Base-by-base conservation (phyloP, 1,140 invertebrate genomes). In the Rhagoletis zephyria region DNA sequence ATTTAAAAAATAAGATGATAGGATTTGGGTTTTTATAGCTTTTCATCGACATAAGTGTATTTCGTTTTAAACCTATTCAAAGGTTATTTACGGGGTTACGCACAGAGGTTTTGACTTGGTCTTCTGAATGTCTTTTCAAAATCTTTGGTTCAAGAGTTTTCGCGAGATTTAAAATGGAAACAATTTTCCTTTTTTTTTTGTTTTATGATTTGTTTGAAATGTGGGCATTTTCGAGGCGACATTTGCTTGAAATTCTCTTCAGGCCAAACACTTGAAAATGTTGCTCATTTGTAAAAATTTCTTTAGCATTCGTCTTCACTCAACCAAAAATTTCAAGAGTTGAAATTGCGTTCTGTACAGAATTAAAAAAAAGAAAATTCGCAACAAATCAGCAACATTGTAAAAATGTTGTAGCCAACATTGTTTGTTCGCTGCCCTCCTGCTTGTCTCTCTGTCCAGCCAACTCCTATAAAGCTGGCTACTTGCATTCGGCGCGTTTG, bases 351-450 rank as follows among this genome's bases (percentile, higher is more conserved):
- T 14, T 56, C 42, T 51, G n/a, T 81, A 51, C 16, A 42, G 4
- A 56, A 40, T 56, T 19, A 42, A 16, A 42, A 59, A 81, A 81
- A 42, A 59, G 56, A 81, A 81, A 56, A 81, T 81, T 48, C 48
- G 74, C 74, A 81, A 81, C 74, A 81, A 81, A 81, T 81, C 74
- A 59, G 74, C 48, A 81, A 81, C 74, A 81, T 59, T 81, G 74
- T 81, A 81, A 51, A 81, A 81, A 81, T 81, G 74, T 81, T 81
- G 74, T 81, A 81, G 74, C 74, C 74, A 81, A 81, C 74, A 81
- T 81, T 81, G 74, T 81, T 81, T 45, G 30, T 48, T 81, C n/a
- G 48, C 48, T 30, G 74, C 48, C 48, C 56, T 0, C 48, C 48
- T 81, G 74, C 51, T 16, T 42, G 45, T 48, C 74, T 51, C n/a